Base-by-base conservation (phyloP, 2,113 vertebrate species). In the Eidolon helvum region DNA sequence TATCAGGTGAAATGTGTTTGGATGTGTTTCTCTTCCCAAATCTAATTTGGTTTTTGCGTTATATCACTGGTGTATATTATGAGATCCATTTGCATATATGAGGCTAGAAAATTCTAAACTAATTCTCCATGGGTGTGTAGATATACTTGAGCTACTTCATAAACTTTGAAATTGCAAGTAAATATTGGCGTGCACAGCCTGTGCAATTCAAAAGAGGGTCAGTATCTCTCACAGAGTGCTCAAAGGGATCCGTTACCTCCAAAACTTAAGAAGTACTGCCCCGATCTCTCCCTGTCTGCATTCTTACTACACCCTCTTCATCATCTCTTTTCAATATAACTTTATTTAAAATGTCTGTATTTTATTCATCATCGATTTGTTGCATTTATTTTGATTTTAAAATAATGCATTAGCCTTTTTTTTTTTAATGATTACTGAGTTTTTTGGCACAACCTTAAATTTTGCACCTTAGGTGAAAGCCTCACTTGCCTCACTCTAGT, bases 381-480 rank as follows among this genome's bases (percentile, higher is more conserved):
- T 66, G 26, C 61, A 40, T 61, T 94, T 43, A 21, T 85, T 84
- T 61, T 63, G 16, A n/a, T 77, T 66, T 89, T 92, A 18, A 78
- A 91, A 35, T 69, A 75, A 48, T 33, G 5, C 7, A 4, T 77
- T 92, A 14, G 35, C 33, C n/a, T 74, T 1, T 65, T 59, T 22
- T 0, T 26, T 78, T 0, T 50, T 75, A 53, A 14, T 19, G 2
- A 66, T 79, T 10, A 65, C 57, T 21, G 40, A 86, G 30, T 16
- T 85, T 89, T n/a, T 26, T 11, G 75, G 45, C 7, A 30, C 26
- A 71, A 19, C 45, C 45, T 87, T 65, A 59, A 53, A 38, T 40
- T 30, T 48, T 83, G 26, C 21, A 24, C 24, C 71, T 2, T 0
- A 59, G 24, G n/a, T 53, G 21, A 43, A 40, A 15, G 4, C 22